phyloP scores from a whole-genome alignment of 1,140 invertebrate genomes.

The Schlechtendalia chinensis region DNA sequence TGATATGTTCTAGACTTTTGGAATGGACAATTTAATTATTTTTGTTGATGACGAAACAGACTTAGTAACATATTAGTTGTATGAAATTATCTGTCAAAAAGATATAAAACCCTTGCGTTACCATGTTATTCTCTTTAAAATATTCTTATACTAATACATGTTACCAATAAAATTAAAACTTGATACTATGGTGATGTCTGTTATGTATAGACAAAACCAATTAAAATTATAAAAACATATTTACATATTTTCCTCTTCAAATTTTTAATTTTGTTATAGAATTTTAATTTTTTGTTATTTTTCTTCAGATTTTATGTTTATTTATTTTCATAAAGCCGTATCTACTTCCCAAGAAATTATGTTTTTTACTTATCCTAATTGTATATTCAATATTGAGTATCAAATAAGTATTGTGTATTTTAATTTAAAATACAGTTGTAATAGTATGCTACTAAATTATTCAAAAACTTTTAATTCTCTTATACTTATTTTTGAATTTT shows the following conservation, averaged over 20 bases:
- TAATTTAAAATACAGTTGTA: not conserved
- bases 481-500: not conserved
- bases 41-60: constrained; percentile 11
- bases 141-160: constrained; percentile 26
- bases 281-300: constrained; percentile 40
- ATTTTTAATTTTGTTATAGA: constrained; percentile 43
- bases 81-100: constrained; percentile 15
- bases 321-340: not conserved
- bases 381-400: too few species aligned
- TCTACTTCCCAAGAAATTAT: not conserved
- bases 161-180: constrained; percentile 46
- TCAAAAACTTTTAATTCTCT: not conserved
- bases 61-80: constrained; percentile 21
- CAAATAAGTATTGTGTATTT: not conserved
- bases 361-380: not conserved
- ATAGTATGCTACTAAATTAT: not conserved
- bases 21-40: constrained; percentile 26
- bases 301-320: constrained; percentile 33
- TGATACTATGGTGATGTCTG: constrained; percentile 20
- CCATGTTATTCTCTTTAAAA: constrained; percentile 39
- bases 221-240: constrained; percentile 24
- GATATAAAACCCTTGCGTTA: constrained; percentile 19
- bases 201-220: constrained; percentile 17
- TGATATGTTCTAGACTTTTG: not conserved
- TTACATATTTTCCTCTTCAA: constrained; percentile 6